phyloP scores from a whole-genome alignment of 2,797 vertebrate genomes.

The Borostomias antarcticus region DNA sequence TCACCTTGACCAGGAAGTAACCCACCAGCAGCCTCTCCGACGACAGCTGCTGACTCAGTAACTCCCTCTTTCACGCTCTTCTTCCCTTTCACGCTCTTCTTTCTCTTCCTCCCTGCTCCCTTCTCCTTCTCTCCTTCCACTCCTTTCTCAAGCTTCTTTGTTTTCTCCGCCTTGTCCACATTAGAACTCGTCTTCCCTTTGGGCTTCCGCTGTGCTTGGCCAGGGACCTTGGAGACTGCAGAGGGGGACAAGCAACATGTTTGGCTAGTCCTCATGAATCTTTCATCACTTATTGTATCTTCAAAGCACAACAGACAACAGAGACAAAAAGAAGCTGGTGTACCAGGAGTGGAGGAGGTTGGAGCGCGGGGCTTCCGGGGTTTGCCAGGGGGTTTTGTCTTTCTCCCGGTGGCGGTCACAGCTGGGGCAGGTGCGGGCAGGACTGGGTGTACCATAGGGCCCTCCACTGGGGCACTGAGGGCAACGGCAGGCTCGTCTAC shows the following conservation, averaged over 20 bases:
- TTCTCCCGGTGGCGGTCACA: constrained; percentile 31
- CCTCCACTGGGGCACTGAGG: constrained; percentile 62
- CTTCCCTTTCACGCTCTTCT: constrained; percentile 60
- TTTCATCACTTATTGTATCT: neutral
- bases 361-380: constrained; percentile 69
- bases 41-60: constrained; percentile 36
- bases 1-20: constrained; percentile 39
- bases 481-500: constrained; percentile 63
- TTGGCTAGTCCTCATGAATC: neutral
- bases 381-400: constrained; percentile 63
- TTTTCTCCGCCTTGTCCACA: constrained; percentile 45
- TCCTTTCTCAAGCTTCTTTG: constrained; percentile 30
- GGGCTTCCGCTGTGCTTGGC: constrained; percentile 53
- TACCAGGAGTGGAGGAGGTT: constrained; percentile 63
- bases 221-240: constrained; percentile 40
- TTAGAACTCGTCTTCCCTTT: constrained; percentile 58
- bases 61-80: constrained; percentile 51
- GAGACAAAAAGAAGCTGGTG: neutral
- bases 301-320: constrained; percentile 4
- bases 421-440: constrained; percentile 54
- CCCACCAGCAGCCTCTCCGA: constrained; percentile 35
- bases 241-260: neutral
- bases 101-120: constrained; percentile 34
- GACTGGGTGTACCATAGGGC: constrained; percentile 54
- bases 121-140: constrained; percentile 44